Base-by-base conservation (phyloP, 1,140 invertebrate species). In the Manduca sexta region DNA sequence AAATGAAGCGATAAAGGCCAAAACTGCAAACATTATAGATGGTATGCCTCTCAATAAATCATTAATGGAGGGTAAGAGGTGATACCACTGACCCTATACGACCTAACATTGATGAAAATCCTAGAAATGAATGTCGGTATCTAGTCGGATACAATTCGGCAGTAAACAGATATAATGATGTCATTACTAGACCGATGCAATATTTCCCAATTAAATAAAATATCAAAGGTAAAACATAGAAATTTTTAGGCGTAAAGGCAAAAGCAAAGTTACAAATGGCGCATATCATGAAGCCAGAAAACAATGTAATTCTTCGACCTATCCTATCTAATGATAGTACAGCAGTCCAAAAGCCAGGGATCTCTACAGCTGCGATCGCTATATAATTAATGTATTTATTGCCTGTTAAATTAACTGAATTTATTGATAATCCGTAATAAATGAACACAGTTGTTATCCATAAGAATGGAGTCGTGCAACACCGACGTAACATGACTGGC, bases 341-440 rank as follows among this genome's bases (percentile, higher is more conserved):
- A 1, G 90, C 90, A 21, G 90, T 64, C 58, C 91, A 87, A 67
- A 93, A 94, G 0, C 90, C 91, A 3, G 93, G 93, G 53, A 94
- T 89, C 72, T 94, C 93, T 1, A 93, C 88, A 3, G 90, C 70
- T 8, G 88, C 87, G 10, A 91, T 88, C 13, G 90, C 79, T 18
- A 92, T 89, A 59, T 93, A 93, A 69, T 93, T 92, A 15, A 90
- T 65, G 71, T 93, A 93, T 56, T 88, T 77, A 57, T 83, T 90
- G 0, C 93, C 93, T 11, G 89, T 90, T 38, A 96, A 85, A 49
- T 91, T 90, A 7, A 93, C 92, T 0, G 94, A 91, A 65, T 95
- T 95, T 10, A 95, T 88, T 2, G 93, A 93, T 26, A 96, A 74
- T 0, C 94, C 95, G 62, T 95, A 96, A 69, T 95, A 96, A 8